Base-by-base conservation (phyloP, 1,140 invertebrate genomes). In the Macrotrachela quadricornifera region DNA sequence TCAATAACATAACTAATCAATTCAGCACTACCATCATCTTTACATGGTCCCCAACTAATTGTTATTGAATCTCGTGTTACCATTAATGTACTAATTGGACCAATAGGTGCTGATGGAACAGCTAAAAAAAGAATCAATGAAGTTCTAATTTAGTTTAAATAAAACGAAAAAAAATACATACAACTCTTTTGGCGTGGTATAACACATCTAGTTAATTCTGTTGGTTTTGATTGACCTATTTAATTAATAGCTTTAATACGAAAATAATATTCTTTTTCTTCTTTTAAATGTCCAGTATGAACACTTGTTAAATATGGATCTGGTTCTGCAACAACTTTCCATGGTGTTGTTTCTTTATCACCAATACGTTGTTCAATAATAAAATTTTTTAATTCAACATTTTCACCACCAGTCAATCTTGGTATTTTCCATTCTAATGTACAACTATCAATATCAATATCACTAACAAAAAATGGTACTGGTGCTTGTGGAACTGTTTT, bases 231-330 rank as follows among this genome's bases (percentile, higher is more conserved):
- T 6, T 90, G 73, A 1, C 92, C 94, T 62, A 96, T 91, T 60
- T 96, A 86, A 73, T 97, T 99, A 67, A 95, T 90, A 17, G 92
- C 92, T 41, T 83, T 77, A 0, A 96, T 78, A 48, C 91, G 76
- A 77, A 97, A 97, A 60, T 81, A 79, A 70, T 96, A 96, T 57
- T 84, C 82, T 59, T 80, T 80, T 63, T 88, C 90, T 30, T 87
- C 83, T 64, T 88, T 82, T 48, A 97, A 70, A 15, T 87, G 85
- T 75, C 90, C 84, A 4, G 92, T 85, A 62, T 94, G 85, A 65
- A 91, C 94, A 59, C 82, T 81, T 42, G 83, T 85, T 60, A 79
- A 81, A 46, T 90, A 78, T 0, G 85, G 69, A 94, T 96, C 58
- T 85, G 90, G 61, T 83, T 90, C 12, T 88, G 88, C 10, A 80